Evolutionary conservation across 2,797 vertebrate genomes (phyloP).

Genomic region (Prunella strophiata): DNA sequence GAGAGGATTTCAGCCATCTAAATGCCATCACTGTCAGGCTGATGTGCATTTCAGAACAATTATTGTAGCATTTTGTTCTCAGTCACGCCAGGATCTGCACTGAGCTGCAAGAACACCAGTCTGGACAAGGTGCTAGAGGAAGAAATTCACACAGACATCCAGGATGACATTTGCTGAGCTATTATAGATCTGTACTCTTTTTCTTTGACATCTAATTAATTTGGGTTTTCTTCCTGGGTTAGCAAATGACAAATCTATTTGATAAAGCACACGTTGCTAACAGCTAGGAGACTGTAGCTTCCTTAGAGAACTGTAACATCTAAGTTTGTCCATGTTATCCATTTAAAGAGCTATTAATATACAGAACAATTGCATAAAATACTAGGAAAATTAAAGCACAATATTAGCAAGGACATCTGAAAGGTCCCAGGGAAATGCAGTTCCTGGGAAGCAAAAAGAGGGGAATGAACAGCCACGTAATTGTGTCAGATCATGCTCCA

Average conservation of each 20-base stretch:
- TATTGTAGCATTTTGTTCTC: conserved; percentile 27
- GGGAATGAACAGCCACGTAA: neutral
- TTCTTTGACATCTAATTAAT: neutral
- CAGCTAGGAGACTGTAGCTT: neutral
- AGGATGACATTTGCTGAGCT: neutral
- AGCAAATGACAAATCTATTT: neutral
- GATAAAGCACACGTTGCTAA: neutral
- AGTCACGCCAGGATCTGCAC: neutral
- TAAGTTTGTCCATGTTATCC: neutral
- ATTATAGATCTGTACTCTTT: neutral
- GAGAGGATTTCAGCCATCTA: conserved; percentile 20
- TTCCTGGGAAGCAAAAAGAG: neutral
- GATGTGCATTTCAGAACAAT: conserved; percentile 38
- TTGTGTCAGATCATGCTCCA: neutral
- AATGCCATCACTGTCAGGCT: conserved; percentile 52
- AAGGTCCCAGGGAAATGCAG: neutral
- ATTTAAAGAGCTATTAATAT: neutral
- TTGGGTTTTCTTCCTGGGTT: neutral
- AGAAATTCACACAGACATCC: neutral
- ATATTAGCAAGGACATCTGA: neutral
- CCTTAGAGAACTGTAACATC: neutral
- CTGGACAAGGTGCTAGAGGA: neutral
- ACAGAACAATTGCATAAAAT: neutral
- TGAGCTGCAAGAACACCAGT: neutral
- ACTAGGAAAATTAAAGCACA: neutral